Conservation (phyloP, 2,797 vertebrate genomes). For the Florisuga fusca region DNA sequence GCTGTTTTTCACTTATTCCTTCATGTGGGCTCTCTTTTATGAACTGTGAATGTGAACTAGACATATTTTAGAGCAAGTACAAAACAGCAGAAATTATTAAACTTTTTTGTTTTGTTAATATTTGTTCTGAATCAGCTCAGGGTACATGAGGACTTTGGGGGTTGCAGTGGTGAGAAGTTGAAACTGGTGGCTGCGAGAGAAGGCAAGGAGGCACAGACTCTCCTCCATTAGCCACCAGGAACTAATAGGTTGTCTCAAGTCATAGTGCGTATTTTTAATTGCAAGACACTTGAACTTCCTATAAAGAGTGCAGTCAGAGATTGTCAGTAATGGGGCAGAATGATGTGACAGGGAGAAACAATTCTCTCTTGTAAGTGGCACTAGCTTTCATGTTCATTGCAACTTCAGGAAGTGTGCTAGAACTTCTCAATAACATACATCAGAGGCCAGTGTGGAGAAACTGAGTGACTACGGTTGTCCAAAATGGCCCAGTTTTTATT, state of each 20-base stretch:
- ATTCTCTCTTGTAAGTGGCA: background rate
- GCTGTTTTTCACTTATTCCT: background rate
- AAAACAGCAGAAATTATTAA: background rate
- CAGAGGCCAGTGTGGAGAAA: background rate
- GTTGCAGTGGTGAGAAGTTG: background rate
- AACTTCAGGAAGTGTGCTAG: background rate
- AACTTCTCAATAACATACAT: background rate
- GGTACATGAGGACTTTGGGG: background rate
- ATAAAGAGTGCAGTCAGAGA: background rate
- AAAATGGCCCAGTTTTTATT: background rate
- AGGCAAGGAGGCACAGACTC: background rate
- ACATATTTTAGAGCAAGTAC: background rate
- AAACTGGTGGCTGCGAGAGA: background rate
- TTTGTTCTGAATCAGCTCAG: background rate
- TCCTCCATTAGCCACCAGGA: background rate
- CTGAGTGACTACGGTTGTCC: background rate
- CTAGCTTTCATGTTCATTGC: background rate
- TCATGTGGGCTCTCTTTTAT: background rate
- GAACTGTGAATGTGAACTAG: background rate
- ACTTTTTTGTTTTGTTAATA: background rate
- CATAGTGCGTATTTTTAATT: background rate
- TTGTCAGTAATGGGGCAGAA: fast-evolving
- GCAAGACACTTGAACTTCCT: background rate
- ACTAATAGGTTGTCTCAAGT: background rate
- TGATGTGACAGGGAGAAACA: background rate